Base-by-base conservation (phyloP, 2,888 invertebrate genomes). In the Cheilosia soror region DNA sequence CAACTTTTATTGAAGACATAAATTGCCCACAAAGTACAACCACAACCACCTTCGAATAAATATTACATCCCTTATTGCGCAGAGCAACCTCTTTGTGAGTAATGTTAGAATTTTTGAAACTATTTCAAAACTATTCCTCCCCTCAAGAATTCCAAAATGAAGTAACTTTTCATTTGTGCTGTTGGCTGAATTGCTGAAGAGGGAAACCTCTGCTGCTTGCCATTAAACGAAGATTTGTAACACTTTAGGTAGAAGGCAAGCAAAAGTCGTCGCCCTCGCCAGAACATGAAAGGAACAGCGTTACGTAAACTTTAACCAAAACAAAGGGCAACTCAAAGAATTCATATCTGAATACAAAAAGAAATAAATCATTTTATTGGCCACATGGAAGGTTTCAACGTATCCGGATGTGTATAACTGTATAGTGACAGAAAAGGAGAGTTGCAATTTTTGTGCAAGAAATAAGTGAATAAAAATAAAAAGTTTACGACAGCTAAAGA, bases 201-300 rank as follows among this genome's bases (percentile, higher is more conserved):
- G 57, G 66, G 51, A 68, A 63, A 63, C 62, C 42, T 69, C 68
- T 71, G 51, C 53, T 71, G 65, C 53, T 82, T 82, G 65, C 71
- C 71, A 76, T 79, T 81, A 77, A 72, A 83, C 62, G 62, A 83
- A 77, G 82, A 83, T 83, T 83, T 83, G 82, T 77, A 78, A 78
- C 82, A 77, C 82, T 77, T 77, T 11, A 15, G 27, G 42, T 37
- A 11, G 37, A 11, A 37, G 37, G 37, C 11, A 37, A 37, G 51
- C 65, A 72, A 40, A 55, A 72, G 82, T 77, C 82, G 55, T 66
- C 66, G 71, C 49, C 65, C 76, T 40, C 47, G 44, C 27, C 53
- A 13, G n/a, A 57, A 29, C 33, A 65, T n/a, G 7, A 40, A 53
- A 31, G 33, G 69, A 57, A 57, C 37, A 53, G 72, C 51, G 53